Conservation (phyloP, 2,797 vertebrate genomes). For the Lagorchestes hirsutus region DNA sequence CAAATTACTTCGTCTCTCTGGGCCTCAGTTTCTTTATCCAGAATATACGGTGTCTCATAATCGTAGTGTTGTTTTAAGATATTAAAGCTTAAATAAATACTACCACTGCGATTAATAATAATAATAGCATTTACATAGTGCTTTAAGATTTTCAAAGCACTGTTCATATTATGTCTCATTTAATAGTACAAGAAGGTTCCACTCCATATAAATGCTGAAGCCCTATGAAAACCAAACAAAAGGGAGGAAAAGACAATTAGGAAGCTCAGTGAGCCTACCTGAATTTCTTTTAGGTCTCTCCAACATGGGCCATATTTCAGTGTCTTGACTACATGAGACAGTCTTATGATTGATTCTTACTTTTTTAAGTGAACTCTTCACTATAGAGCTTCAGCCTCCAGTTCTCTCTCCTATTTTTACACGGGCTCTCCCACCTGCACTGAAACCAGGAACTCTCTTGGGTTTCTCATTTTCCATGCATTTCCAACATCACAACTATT, state of each 20-base stretch:
- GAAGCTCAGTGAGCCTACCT: neutral
- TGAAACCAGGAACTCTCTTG: neutral
- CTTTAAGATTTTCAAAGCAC: neutral
- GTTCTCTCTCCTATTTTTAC: neutral
- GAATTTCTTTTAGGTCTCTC: neutral
- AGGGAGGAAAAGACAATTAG: neutral
- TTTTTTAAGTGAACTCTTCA: neutral
- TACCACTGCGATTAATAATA: neutral
- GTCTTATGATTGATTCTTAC: neutral
- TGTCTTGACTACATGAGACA: neutral
- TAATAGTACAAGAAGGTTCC: neutral
- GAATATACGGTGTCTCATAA: neutral
- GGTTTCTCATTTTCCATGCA: neutral
- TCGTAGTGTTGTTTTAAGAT: neutral
- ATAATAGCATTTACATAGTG: neutral
- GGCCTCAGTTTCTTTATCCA: neutral
- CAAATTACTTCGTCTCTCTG: neutral
- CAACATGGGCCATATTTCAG: neutral
- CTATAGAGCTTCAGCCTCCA: neutral
- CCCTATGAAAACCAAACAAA: neutral
- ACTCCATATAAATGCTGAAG: neutral
- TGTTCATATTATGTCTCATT: neutral
- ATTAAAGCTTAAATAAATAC: neutral
- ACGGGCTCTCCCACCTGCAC: neutral
- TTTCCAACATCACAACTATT: neutral